A percentile compares a stretch with the other conserved stretches of the same genome.
Evolutionary conservation across 1,140 invertebrate species (phyloP).

Genomic region (Drosophila erecta): DNA sequence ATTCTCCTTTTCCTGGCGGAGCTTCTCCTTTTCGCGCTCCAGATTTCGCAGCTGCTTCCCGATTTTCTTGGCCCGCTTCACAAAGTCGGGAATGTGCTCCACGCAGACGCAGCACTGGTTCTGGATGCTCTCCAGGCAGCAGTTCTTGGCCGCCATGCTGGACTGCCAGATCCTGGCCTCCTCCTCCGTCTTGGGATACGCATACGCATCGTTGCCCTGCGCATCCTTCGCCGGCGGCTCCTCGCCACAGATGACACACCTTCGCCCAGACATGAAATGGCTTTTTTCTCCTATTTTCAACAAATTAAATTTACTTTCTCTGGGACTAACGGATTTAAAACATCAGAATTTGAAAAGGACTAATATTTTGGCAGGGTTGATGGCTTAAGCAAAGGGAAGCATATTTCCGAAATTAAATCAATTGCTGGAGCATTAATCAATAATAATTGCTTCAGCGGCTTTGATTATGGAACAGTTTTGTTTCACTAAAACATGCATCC

Average conservation of each 20-base stretch:
- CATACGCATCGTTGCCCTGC: conserved; percentile 26
- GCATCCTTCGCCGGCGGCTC: conserved; percentile 4
- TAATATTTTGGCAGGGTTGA: conserved; percentile 1
- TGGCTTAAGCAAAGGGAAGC: conserved; percentile 1
- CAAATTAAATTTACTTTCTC: not conserved
- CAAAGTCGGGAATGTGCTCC: conserved; percentile 65
- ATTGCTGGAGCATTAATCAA: too few relatives aligned
- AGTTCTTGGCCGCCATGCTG: conserved; percentile 49
- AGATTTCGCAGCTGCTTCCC: not conserved
- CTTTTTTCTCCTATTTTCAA: not conserved
- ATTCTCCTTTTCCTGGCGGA: not conserved
- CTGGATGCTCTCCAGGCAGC: conserved; percentile 39
- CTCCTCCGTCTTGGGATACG: conserved; percentile 54
- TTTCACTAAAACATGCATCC: too few relatives aligned
- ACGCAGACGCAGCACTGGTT: conserved; percentile 63
- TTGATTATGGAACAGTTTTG: too few relatives aligned
- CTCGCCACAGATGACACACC: conserved; percentile 64
- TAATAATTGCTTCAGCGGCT: too few relatives aligned
- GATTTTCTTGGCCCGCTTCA: conserved; percentile 49
- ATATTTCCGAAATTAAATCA: too few relatives aligned
- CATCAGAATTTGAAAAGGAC: not conserved
- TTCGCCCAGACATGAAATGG: conserved; percentile 14
- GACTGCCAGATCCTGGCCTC: conserved; percentile 65
- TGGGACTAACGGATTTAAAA: conserved; percentile 5
- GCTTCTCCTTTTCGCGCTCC: not conserved